These are phyloP conservation scores for Chironomus striatipennis DNA, from an alignment of 1,140 invertebrate species.

Conservation along the genomic window DNA sequence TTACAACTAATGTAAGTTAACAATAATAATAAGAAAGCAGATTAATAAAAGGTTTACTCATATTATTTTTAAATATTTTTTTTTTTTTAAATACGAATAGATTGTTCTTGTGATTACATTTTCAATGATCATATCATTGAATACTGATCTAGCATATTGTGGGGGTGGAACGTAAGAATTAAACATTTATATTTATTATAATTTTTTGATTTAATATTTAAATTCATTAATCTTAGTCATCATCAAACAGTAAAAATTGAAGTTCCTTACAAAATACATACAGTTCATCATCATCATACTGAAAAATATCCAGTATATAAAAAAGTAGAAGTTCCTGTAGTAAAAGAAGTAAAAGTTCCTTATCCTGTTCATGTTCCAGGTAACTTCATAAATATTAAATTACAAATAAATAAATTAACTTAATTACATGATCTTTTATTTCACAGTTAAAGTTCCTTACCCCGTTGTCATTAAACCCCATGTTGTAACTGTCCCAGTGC, in stretches of 20 bases:
- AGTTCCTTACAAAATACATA: constrained; percentile 7
- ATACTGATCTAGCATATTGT: not conserved
- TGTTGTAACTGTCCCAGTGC: constrained; percentile 3
- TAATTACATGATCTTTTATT: not conserved
- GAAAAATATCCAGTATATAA: not conserved
- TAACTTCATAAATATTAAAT: not conserved
- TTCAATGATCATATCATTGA: not conserved
- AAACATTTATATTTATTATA: too few species aligned
- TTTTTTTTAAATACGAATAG: not conserved
- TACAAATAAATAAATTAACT: not conserved
- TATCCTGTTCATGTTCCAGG: constrained; percentile 4
- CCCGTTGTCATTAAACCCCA: not conserved
- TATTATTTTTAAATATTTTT: not conserved
- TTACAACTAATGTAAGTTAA: not conserved
- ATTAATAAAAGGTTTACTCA: not conserved
- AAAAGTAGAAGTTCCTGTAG: not conserved
- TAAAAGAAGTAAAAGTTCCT: constrained; percentile 3
- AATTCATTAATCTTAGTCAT: not conserved
- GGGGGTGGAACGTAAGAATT: not conserved
- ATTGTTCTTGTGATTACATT: not conserved
- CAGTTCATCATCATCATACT: constrained; percentile 6
- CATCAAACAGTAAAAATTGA: constrained; percentile 18
- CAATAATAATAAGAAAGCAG: too few species aligned
- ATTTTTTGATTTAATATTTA: too few species aligned
- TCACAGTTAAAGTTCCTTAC: constrained; percentile 1